Conservation (phyloP, 1,140 invertebrate genomes). For the Olivierus martensii region DNA sequence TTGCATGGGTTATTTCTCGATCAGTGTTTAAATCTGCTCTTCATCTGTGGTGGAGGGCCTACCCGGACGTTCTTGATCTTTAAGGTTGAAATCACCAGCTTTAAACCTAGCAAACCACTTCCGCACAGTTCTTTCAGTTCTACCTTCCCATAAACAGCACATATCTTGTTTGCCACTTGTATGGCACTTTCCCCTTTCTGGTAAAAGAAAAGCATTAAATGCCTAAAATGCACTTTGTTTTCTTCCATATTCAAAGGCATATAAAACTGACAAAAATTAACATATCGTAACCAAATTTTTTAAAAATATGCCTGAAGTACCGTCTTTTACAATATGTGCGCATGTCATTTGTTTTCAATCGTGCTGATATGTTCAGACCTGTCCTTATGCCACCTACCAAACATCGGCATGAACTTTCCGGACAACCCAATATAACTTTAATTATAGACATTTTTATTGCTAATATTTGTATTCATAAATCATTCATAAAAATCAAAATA, state of each 20-base stretch:
- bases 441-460: too few species aligned
- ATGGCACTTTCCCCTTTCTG: neutral
- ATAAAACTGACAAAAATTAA: too few species aligned
- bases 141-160: neutral
- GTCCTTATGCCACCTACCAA: neutral
- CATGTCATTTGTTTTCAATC: neutral
- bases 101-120: neutral
- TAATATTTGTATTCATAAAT: too few species aligned
- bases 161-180: neutral
- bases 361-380: neutral
- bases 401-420: conserved; percentile 1
- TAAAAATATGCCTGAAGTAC: neutral
- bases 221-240: neutral
- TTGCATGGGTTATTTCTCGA: neutral
- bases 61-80: neutral
- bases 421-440: neutral
- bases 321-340: neutral
- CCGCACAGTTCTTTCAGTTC: neutral
- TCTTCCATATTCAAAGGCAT: neutral
- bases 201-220: conserved; percentile 1
- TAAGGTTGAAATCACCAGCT: neutral
- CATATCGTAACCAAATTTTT: neutral
- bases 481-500: too few species aligned
- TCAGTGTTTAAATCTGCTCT: neutral
- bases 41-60: neutral